Base-by-base conservation (phyloP, 2,797 vertebrate species). In the Eulemur coronatus region DNA sequence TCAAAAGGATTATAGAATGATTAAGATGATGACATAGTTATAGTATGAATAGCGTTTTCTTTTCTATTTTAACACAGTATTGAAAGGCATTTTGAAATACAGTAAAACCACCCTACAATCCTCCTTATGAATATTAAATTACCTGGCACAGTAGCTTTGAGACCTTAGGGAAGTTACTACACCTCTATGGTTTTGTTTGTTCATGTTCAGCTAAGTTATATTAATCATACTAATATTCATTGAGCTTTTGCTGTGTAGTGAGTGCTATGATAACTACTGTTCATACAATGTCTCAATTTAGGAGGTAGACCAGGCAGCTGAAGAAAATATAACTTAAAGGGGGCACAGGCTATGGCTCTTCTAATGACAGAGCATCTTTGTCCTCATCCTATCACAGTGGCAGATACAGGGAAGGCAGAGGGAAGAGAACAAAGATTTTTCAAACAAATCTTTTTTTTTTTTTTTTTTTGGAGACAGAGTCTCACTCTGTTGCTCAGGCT, bases 71-170 rank as follows among this genome's bases (percentile, higher is more conserved):
- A 91, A 43, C 14, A 30, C 13, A 59, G 22, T 84, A 26, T 69
- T 88, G 33, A 94, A 93, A 91, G 55, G 5, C 12, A 67, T 22
- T 63, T 84, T 52, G 67, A 89, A 84, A 86, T 59, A 85, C 4
- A 63, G 18, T 30, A 35, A 89, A 41, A 67, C 4, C 38, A 38
- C 7, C 11, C 18, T 43, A 28, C 20, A 85, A 7, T 63, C 7
- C 22, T 73, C 14, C 10, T 48, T 43, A 13, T 41, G 8, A 82
- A 65, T 82, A 86, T 87, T 78, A 35, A 86, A 38, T 86, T 75
- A 33, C 15, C 22, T 81, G 50, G 35, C 48, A 88, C 72, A 90
- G 1, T 73, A 35, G 15, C 18, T 92, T 63, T 94, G 61, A 50
- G 22, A 78, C 20, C 50, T 78, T 82, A 78, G 12, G 30, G 50